A percentile compares a stretch with the other conserved stretches of the same genome.
Conservation (phyloP, 2,888 invertebrate genomes). For the Limenitis camilla region DNA sequence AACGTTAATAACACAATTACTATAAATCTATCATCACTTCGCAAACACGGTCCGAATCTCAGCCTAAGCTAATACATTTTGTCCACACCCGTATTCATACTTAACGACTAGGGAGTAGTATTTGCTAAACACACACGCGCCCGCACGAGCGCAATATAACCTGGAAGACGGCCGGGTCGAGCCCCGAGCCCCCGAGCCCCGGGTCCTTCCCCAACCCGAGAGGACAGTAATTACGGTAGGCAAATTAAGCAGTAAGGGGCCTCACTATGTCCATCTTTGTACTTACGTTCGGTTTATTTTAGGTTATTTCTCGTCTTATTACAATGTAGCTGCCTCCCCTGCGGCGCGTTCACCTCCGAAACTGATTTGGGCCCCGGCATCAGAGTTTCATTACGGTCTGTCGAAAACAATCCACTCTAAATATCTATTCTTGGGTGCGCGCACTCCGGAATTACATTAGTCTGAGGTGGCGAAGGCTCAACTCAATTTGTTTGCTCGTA, state of each 20-base stretch:
- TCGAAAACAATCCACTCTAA: constrained; percentile 76
- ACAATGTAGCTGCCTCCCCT: constrained; percentile 71
- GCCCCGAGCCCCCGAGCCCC: constrained; percentile 33
- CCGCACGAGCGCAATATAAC: constrained; percentile 71
- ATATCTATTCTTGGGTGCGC: constrained; percentile 74
- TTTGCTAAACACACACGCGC: constrained; percentile 71
- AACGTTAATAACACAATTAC: constrained; percentile 76
- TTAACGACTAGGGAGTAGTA: constrained; percentile 71
- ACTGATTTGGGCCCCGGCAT: constrained; percentile 71
- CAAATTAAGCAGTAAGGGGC: constrained; percentile 75
- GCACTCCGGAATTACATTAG: constrained; percentile 73
- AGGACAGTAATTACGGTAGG: constrained; percentile 77
- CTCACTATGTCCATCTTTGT: constrained; percentile 68
- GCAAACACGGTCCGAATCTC: constrained; percentile 73
- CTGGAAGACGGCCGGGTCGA: constrained; percentile 68
- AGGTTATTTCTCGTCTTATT: constrained; percentile 72
- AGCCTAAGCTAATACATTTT: constrained; percentile 75
- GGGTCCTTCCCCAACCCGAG: constrained; percentile 67
- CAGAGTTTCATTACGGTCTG: constrained; percentile 75
- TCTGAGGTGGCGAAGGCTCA: constrained; percentile 75
- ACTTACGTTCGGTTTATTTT: constrained; percentile 63
- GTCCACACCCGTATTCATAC: constrained; percentile 74
- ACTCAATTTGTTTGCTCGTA: constrained; percentile 74
- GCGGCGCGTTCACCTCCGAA: constrained; percentile 70
- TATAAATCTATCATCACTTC: constrained; percentile 74